Evolutionary conservation across 2,888 invertebrate species (phyloP).

Genomic region (Drosophila putrida): DNA sequence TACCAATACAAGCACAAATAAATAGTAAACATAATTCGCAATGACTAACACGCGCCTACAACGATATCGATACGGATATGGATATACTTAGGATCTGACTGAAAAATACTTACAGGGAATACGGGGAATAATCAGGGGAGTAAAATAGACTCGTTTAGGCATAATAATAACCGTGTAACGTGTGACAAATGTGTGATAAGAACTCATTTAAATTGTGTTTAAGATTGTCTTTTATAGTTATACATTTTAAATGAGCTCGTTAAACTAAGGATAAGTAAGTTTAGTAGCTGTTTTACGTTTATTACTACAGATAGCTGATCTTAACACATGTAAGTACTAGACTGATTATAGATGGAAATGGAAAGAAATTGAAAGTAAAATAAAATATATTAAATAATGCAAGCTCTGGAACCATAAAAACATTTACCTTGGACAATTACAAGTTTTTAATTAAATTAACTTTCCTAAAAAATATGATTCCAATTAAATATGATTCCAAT

Average conservation of each 20-base stretch:
- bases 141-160: not conserved
- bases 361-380: no score
- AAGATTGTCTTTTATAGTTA: constrained; percentile 15
- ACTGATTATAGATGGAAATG: no score
- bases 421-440: not conserved
- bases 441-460: not conserved
- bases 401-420: no score
- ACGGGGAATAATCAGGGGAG: not conserved
- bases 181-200: constrained; percentile 16
- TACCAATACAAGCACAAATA: constrained; percentile 65
- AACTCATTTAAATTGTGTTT: constrained; percentile 10
- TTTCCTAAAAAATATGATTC: not conserved
- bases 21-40: constrained; percentile 61
- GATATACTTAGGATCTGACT: not conserved
- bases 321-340: not conserved
- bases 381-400: no score
- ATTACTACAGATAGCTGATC: not conserved
- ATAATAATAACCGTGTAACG: constrained; percentile 7
- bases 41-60: constrained; percentile 74
- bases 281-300: not conserved
- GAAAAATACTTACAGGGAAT: not conserved
- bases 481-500: not conserved
- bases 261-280: not conserved
- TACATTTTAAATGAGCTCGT: not conserved
- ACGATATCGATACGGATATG: constrained; percentile 21